Evolutionary conservation across 2,888 invertebrate species (phyloP).

Genomic region (Sphaerophoria rueppellii): DNA sequence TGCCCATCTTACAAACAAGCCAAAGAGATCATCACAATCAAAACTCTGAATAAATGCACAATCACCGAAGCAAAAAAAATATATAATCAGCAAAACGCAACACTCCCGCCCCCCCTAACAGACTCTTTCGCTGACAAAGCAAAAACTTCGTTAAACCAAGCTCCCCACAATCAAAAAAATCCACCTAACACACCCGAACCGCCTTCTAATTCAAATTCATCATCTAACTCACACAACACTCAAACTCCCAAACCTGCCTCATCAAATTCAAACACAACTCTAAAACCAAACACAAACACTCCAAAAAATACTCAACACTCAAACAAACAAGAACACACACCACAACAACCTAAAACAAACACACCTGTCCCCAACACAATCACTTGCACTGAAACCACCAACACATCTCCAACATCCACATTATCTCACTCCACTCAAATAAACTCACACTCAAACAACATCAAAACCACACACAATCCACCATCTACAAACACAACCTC

Average conservation of each 20-base stretch:
- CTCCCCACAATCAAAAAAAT: not conserved
- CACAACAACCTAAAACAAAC: too few relatives aligned
- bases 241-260: not conserved
- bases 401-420: slow-evolving; percentile 5
- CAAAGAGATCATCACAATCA: slow-evolving; percentile 14
- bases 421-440: not conserved
- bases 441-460: not conserved
- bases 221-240: not conserved
- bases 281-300: not conserved
- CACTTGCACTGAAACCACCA: slow-evolving; percentile 11
- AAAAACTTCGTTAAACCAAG: not conserved
- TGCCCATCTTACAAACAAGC: slow-evolving; percentile 22
- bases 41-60: slow-evolving; percentile 27
- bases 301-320: not conserved
- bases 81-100: not conserved
- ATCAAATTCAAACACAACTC: not conserved
- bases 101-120: not conserved
- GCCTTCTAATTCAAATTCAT: not conserved
- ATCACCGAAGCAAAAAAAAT: not conserved
- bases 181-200: not conserved
- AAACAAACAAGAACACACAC: too few relatives aligned
- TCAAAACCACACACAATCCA: too few relatives aligned
- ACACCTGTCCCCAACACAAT: not conserved
- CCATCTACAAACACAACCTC: not conserved
- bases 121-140: not conserved